phyloP scores from a whole-genome alignment of 1,140 invertebrate genomes.

The Drosophila oshimai region DNA sequence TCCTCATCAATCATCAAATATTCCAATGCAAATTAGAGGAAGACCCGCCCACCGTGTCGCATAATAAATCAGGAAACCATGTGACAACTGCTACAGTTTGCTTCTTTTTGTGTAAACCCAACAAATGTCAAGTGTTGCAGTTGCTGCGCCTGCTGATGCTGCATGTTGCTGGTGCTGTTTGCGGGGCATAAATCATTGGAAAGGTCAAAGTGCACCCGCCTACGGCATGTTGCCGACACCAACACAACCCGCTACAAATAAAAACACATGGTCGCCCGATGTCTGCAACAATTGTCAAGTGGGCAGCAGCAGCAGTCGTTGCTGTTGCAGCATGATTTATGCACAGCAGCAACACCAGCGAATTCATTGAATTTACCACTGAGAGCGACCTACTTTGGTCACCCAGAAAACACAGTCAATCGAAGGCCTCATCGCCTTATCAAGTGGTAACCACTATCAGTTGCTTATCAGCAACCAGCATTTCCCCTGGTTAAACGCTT shows the following conservation, averaged over 20 bases:
- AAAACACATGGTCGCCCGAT: constrained; percentile 54
- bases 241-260: constrained; percentile 11
- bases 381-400: constrained; percentile 46
- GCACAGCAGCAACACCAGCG: background rate
- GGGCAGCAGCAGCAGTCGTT: constrained; percentile 11
- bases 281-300: constrained; percentile 62
- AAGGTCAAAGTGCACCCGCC: constrained; percentile 67
- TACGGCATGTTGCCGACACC: constrained; percentile 26
- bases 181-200: constrained; percentile 57
- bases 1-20: constrained; percentile 9
- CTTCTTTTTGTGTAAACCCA: constrained; percentile 16
- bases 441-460: constrained; percentile 7
- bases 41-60: background rate
- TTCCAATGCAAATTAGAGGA: constrained; percentile 17
- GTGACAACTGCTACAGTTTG: constrained; percentile 47
- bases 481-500: background rate
- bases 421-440: constrained; percentile 27
- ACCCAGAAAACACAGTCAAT: background rate
- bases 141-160: constrained; percentile 13
- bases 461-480: constrained; percentile 10
- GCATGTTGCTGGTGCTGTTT: constrained; percentile 1
- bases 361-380: constrained; percentile 21
- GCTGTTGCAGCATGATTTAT: constrained; percentile 56
- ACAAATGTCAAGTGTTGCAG: constrained; percentile 54
- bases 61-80: constrained; percentile 26